These are phyloP conservation scores for Channallabes apus DNA, from an alignment of 2,797 vertebrate genomes.

Conservation along the genomic window DNA sequence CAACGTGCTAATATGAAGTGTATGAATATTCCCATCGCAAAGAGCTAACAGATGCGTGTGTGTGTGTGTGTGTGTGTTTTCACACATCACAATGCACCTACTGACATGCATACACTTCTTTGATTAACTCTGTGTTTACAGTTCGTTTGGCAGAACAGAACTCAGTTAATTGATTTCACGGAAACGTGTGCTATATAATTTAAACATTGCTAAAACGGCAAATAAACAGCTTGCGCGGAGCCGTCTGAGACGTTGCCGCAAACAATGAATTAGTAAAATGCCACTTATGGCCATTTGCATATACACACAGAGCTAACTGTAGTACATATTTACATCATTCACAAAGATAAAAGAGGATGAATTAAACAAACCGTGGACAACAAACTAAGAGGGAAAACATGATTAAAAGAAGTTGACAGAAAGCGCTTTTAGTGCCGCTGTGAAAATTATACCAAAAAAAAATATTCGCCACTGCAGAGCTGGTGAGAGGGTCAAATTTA, in stretches of 20 bases:
- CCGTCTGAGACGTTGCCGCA: constrained; percentile 1
- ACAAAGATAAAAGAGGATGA: neutral
- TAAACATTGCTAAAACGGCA: constrained; percentile 7
- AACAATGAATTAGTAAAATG: constrained; percentile 6
- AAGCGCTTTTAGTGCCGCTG: neutral
- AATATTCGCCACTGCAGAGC: too few relatives aligned
- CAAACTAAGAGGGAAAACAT: neutral
- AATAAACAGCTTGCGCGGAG: neutral
- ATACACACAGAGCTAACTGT: neutral
- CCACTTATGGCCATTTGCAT: constrained; percentile 13
- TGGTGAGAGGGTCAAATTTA: too few relatives aligned
- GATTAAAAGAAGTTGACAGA: neutral
- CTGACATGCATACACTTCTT: constrained; percentile 21
- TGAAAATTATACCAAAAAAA: too few relatives aligned
- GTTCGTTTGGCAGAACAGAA: constrained; percentile 13
- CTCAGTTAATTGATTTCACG: constrained; percentile 29
- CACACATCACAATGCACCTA: constrained; percentile 26
- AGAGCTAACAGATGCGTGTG: constrained; percentile 23
- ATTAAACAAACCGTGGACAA: neutral
- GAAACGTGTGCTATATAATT: constrained; percentile 21
- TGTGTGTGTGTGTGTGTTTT: constrained; percentile 18
- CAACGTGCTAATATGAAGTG: neutral
- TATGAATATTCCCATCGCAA: constrained; percentile 42
- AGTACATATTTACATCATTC: constrained; percentile 12
- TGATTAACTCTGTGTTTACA: constrained; percentile 43